Percentiles rank a stretch among this genome's conserved stretches.
Conservation (phyloP, 2,888 invertebrate species). For the Lacanobia wlatinum region DNA sequence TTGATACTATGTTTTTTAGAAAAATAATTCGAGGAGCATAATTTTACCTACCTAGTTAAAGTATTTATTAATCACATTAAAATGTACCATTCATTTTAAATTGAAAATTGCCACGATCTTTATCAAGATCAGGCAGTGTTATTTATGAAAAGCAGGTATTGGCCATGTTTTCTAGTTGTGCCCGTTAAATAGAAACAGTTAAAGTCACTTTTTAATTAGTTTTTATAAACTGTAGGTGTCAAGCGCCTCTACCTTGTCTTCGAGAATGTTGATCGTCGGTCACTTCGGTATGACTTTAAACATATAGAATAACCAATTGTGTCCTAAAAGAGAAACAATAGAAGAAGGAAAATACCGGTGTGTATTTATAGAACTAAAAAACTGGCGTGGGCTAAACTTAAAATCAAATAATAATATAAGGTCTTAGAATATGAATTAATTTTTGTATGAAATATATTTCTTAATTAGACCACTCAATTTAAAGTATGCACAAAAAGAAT, state of each 20-base stretch:
- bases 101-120: background rate
- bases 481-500: slow-evolving; percentile 6
- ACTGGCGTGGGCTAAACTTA: background rate
- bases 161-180: slow-evolving; percentile 5
- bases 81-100: background rate
- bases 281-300: slow-evolving; percentile 9
- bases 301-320: background rate
- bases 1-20: slow-evolving; percentile 21
- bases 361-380: background rate
- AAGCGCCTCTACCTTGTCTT: slow-evolving; percentile 38
- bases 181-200: background rate
- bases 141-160: background rate
- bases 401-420: slow-evolving; percentile 16
- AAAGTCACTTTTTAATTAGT: background rate
- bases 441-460: slow-evolving; percentile 9
- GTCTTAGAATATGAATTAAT: slow-evolving; percentile 4
- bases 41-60: slow-evolving; percentile 9
- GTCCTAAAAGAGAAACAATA: slow-evolving; percentile 3
- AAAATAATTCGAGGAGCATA: slow-evolving; percentile 9
- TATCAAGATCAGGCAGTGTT: background rate
- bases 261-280: slow-evolving; percentile 22
- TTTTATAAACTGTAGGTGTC: slow-evolving; percentile 8
- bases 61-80: slow-evolving; percentile 30
- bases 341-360: background rate
- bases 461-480: slow-evolving; percentile 3